Conservation (phyloP, 2,113 vertebrate genomes). For the Ondatra zibethicus region DNA sequence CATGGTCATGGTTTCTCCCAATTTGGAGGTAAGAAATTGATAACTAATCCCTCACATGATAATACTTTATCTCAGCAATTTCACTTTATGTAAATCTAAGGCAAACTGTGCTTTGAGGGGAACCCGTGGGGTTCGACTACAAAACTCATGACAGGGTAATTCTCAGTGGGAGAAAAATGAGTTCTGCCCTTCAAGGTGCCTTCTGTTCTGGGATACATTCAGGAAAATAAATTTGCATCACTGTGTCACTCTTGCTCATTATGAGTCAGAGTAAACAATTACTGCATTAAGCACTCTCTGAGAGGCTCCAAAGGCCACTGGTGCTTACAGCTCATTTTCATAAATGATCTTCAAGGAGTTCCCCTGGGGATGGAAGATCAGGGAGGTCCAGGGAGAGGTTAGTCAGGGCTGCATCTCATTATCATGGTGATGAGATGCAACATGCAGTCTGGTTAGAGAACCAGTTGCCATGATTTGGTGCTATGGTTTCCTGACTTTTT, state of each 20-base stretch:
- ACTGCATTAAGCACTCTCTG: slow-evolving; percentile 63
- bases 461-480: background rate
- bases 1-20: background rate
- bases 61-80: slow-evolving; percentile 56
- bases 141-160: slow-evolving; percentile 55
- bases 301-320: slow-evolving; percentile 72
- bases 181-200: slow-evolving; percentile 59
- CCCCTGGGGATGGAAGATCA: slow-evolving; percentile 51
- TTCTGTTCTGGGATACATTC: slow-evolving; percentile 49
- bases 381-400: slow-evolving; percentile 60
- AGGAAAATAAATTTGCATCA: slow-evolving; percentile 51
- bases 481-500: slow-evolving; percentile 25
- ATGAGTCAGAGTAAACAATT: slow-evolving; percentile 74
- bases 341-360: slow-evolving; percentile 69
- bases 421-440: slow-evolving; percentile 65
- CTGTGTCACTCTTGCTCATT: slow-evolving; percentile 58
- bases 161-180: slow-evolving; percentile 48
- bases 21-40: background rate
- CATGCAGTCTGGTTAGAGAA: slow-evolving; percentile 7
- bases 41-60: background rate
- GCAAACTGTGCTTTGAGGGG: slow-evolving; percentile 55
- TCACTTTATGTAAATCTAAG: slow-evolving; percentile 68
- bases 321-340: slow-evolving; percentile 72
- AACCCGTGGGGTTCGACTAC: background rate
- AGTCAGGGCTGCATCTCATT: slow-evolving; percentile 66